phyloP scores from a whole-genome alignment of 2,888 invertebrate species.

The Blomia tropicalis region DNA sequence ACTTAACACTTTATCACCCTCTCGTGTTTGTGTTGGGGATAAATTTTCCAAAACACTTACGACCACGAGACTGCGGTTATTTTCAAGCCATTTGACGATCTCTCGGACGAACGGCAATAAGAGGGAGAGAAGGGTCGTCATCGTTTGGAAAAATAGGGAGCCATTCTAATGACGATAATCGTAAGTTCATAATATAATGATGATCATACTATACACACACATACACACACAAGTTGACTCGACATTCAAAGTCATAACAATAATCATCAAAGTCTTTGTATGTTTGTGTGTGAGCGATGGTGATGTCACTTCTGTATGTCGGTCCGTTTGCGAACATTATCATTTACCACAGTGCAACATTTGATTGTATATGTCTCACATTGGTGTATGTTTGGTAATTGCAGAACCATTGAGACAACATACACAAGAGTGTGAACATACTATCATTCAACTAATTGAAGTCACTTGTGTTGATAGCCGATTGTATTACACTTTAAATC shows the following conservation, averaged over 20 bases:
- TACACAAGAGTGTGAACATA: too few relatives aligned
- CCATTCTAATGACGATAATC: constrained; percentile 13
- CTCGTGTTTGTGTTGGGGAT: neutral
- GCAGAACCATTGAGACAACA: neutral
- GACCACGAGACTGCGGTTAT: constrained; percentile 8
- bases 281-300: neutral
- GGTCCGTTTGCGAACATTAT: neutral
- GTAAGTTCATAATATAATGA: constrained; percentile 12
- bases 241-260: constrained; percentile 6
- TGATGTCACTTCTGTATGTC: constrained; percentile 7
- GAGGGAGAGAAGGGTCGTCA: too few relatives aligned
- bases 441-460: constrained; percentile 3
- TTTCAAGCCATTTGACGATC: neutral
- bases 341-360: constrained; percentile 11
- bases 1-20: too few relatives aligned
- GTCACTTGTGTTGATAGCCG: constrained; percentile 1
- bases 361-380: constrained; percentile 2
- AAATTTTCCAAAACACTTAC: constrained; percentile 3
- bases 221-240: too few relatives aligned
- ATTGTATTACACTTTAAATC: constrained; percentile 6
- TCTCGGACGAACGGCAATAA: neutral
- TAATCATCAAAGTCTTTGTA: constrained; percentile 4
- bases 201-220: neutral
- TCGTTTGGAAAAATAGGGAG: neutral
- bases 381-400: constrained; percentile 2